Percentiles rank a stretch among this genome's conserved stretches.
phyloP scores from a whole-genome alignment of 2,888 invertebrate genomes.

The Andrena trimmerana region DNA sequence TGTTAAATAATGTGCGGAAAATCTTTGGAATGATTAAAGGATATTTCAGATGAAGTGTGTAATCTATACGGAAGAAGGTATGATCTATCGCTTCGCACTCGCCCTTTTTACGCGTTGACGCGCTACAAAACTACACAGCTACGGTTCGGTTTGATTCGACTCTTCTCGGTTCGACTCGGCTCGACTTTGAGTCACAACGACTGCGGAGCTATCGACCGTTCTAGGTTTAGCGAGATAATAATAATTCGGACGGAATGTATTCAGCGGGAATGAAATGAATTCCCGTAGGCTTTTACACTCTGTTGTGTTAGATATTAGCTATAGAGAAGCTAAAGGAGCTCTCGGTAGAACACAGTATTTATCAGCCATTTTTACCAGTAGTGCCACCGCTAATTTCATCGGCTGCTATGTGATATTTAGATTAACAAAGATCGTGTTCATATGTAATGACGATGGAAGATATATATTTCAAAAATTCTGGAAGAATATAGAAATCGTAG shows the following conservation, averaged over 20 bases:
- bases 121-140: constrained; percentile 64
- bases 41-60: background rate
- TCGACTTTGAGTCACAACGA: constrained; percentile 71
- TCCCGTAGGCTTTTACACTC: constrained; percentile 40
- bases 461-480: background rate
- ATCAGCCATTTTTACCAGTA: background rate
- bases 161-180: constrained; percentile 68
- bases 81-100: constrained; percentile 56
- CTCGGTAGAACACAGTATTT: background rate
- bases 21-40: background rate
- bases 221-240: constrained; percentile 73
- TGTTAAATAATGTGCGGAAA: too few species aligned
- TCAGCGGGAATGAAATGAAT: constrained; percentile 66
- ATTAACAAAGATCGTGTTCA: background rate
- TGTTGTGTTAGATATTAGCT: constrained; percentile 28
- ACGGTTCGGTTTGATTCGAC: constrained; percentile 63
- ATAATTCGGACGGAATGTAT: constrained; percentile 70
- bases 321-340: background rate
- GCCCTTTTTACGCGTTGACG: constrained; percentile 66
- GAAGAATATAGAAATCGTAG: background rate
- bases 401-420: background rate
- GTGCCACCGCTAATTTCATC: background rate
- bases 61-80: constrained; percentile 21
- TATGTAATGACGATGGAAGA: background rate
- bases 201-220: constrained; percentile 73